Evolutionary conservation across 2,113 vertebrate species (phyloP), one percentile per base, ranked within the genome.

Genomic region (Gadus chalcogrammus): DNA sequence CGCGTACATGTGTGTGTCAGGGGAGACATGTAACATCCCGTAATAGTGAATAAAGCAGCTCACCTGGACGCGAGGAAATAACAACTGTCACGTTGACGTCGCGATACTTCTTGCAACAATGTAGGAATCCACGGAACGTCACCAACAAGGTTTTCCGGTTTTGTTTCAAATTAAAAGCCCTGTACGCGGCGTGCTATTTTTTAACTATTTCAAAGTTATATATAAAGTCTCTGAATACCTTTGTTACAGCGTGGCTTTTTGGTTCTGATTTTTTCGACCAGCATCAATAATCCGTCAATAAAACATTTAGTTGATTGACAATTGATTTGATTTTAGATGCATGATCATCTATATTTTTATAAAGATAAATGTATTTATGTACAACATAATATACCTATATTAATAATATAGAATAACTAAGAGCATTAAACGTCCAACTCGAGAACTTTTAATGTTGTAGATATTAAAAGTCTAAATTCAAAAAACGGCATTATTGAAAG

Each of bases 21-120:
- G 31, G 31, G 9, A 62, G 55, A 35, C n/a, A 2, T 2, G 3
- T 9, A 7, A 9, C 59, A 66, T 3, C 22, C 31, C 27, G 42
- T 77, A 52, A 17, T 66, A 0, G 59, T 71, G 53, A 0, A 35
- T 18, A 61, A n/a, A 55, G 65, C 18, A n/a, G 24, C 76, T 85
- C 83, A 89, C 86, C 85, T 85, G 81, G 24, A 53, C 6, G 8
- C 62, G 60, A 72, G 65, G 53, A 31, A 42, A 68, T 24, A 68
- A 80, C 84, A 68, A 80, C 84, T 81, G 81, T 85, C 84, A 84
- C 72, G 84, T 71, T 74, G 70, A 72, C 77, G 76, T 66, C 64
- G 64, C 16, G 63, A 20, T 68, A 70, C 79, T 70, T 69, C 71
- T n/a, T 67, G 77, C 52, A 12, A 70, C 67, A 24, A 28, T 1